A percentile compares a stretch with the other conserved stretches of the same genome.
phyloP scores from a whole-genome alignment of 2,797 vertebrate genomes.

The Notamacropus eugenii region DNA sequence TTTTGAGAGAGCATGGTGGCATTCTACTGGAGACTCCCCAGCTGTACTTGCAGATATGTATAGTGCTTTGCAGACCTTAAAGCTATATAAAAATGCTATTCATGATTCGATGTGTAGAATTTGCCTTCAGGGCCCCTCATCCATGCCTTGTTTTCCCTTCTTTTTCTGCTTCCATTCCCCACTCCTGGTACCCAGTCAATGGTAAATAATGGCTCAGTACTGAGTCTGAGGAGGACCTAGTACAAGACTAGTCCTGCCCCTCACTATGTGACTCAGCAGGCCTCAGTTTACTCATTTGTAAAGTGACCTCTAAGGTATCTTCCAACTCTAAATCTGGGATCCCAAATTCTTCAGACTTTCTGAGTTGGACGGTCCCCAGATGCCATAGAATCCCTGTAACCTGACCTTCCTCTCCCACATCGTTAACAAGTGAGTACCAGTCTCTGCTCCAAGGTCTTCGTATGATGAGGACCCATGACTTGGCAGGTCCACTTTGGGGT shows the following conservation, averaged over 20 bases:
- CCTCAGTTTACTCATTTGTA: slow-evolving; percentile 1
- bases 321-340: background rate
- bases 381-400: background rate
- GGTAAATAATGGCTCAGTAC: background rate
- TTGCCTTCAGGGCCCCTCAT: rapidly evolving
- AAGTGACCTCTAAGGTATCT: background rate
- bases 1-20: background rate
- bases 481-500: no score
- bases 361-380: no score
- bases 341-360: background rate
- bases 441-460: no score
- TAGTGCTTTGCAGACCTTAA: background rate
- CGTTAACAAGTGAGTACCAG: no score
- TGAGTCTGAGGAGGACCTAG: background rate
- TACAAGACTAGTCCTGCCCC: background rate
- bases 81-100: no score
- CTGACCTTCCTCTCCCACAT: background rate
- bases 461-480: no score
- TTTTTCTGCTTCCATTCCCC: background rate
- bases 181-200: no score
- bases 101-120: background rate
- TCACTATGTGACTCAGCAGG: background rate
- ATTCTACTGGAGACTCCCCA: background rate
- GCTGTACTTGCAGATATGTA: no score
- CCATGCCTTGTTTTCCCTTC: background rate